Percentiles rank a stretch among this genome's conserved stretches.
These are phyloP conservation scores for Cuniculus paca DNA, from an alignment of 2,797 vertebrate genomes.

Conservation along the genomic window DNA sequence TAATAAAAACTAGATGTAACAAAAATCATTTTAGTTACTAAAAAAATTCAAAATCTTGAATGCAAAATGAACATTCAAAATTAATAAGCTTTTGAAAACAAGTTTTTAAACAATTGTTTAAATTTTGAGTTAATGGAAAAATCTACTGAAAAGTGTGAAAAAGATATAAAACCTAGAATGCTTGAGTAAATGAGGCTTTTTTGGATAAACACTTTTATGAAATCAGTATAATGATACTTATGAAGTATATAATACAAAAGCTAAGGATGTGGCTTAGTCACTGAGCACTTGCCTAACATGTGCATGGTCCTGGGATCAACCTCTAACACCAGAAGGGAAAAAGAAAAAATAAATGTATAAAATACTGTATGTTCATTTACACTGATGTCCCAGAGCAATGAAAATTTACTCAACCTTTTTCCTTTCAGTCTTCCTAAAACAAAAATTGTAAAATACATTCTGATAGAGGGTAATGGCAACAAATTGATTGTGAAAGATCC, in stretches of 20 bases:
- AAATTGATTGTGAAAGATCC: constrained; percentile 10
- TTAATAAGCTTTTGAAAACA: constrained; percentile 17
- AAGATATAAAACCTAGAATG: constrained; percentile 6
- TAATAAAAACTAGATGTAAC: constrained; percentile 37
- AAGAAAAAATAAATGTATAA: background rate
- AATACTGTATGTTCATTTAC: constrained; percentile 37
- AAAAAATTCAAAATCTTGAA: background rate
- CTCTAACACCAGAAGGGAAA: background rate
- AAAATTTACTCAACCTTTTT: constrained; percentile 46
- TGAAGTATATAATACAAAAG: background rate
- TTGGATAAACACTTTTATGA: constrained; percentile 37
- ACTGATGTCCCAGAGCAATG: background rate
- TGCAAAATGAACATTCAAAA: constrained; percentile 20
- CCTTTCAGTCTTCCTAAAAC: constrained; percentile 15
- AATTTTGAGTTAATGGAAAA: constrained; percentile 2
- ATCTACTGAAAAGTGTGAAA: background rate
- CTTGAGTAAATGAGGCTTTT: constrained; percentile 41
- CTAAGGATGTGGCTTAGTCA: background rate
- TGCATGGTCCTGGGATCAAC: background rate
- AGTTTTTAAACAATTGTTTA: constrained; percentile 37
- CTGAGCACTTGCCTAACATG: background rate
- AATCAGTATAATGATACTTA: constrained; percentile 33
- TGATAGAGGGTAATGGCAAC: background rate
- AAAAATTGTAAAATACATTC: constrained; percentile 40
- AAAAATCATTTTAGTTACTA: constrained; percentile 40